Base-by-base conservation (phyloP, 2,113 vertebrate species). In the Ploceus nigricollis region DNA sequence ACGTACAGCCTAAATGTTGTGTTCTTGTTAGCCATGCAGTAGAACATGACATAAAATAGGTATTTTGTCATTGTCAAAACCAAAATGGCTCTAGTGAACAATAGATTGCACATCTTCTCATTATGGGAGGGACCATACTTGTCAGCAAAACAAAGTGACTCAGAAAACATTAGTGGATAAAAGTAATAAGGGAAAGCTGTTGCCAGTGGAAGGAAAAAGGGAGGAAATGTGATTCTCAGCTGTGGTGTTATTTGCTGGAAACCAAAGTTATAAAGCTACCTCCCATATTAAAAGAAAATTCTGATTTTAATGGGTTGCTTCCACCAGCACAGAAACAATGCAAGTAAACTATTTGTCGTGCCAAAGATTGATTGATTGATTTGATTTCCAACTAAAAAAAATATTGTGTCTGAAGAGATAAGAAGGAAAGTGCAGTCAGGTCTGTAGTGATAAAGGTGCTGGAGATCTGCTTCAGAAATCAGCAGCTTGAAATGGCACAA, bases 61-160 rank as follows among this genome's bases (percentile, higher is more conserved):
- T 92, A 90, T 93, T 97, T 94, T 84, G 79, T 96, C 93, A 85
- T 37, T 73, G 73, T 87, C 81, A 63, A 68, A 79, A 97, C 87
- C n/a, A 90, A 90, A 95, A 60, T 31, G 31, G 50, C 63, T 89
- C 60, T 90, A 72, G 68, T 76, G 82, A 96, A 94, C 78, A 96
- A 92, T 93, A 61, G 86, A 68, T 39, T 61, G 77, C 54, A 45
- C 53, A 71, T 94, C 50, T 82, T 23, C 88, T 96, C 54, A 24
- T 39, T 33, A 40, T 58, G n/a, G 63, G 40, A 78, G 37, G 65
- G 28, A 37, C 33, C 37, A 13, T 31, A 56, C 18, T 77, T 87
- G 93, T 93, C 94, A 94, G 73, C 66, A 96, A 90, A 91, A 72
- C 19, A 44, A 72, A 96, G 58, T 76, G n/a, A 19, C 40, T 83